Evolutionary conservation across 1,140 invertebrate species (phyloP).

Genomic region (Cheumatopsyche charites): DNA sequence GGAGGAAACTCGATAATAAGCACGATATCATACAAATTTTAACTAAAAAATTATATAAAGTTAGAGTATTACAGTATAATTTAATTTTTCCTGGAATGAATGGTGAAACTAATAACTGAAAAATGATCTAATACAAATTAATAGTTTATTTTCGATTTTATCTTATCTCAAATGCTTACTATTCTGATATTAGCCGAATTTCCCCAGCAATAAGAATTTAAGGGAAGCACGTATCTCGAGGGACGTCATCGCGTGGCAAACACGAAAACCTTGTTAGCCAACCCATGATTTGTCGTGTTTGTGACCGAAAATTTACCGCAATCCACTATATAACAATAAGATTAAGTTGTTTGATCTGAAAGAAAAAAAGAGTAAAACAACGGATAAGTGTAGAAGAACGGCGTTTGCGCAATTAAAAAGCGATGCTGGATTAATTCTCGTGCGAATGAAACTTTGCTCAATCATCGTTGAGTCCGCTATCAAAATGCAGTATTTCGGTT

Average conservation of each 20-base stretch:
- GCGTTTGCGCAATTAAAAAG: conserved; percentile 12
- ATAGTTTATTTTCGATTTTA: too few species aligned
- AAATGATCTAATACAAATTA: too few species aligned
- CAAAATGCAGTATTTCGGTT: too few species aligned
- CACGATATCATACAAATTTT: not conserved
- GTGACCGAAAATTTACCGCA: conserved; percentile 2
- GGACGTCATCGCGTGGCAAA: not conserved
- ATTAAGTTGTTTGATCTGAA: not conserved
- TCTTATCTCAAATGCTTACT: too few species aligned
- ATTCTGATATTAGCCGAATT: too few species aligned
- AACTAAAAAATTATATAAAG: too few species aligned
- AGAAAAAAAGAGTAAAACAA: not conserved
- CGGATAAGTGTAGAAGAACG: not conserved
- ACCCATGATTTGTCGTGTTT: not conserved
- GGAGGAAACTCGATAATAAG: not conserved
- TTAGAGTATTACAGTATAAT: too few species aligned
- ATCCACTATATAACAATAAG: not conserved
- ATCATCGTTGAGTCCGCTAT: not conserved
- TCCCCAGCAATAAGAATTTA: too few species aligned
- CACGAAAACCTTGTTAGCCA: conserved; percentile 2
- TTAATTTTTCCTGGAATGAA: too few species aligned
- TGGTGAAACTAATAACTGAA: too few species aligned
- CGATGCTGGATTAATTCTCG: conserved; percentile 17
- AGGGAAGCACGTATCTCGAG: not conserved
- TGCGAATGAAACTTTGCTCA: conserved; percentile 1